phyloP scores from a whole-genome alignment of 1,140 invertebrate species.

The Leptestheria dahalacensis region DNA sequence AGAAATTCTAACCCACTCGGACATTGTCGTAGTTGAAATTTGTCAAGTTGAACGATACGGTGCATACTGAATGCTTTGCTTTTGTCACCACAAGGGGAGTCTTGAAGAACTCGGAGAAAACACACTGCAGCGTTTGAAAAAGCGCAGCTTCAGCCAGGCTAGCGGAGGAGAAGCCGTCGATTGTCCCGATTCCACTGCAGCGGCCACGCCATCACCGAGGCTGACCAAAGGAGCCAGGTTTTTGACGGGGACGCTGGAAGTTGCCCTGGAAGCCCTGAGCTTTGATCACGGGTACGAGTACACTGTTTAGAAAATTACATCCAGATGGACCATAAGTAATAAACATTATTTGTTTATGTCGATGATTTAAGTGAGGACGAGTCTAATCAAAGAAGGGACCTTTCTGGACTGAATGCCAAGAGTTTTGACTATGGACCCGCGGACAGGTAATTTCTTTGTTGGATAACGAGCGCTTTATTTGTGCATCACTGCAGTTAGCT shows the following conservation, averaged over 20 bases:
- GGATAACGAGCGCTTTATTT: too few relatives aligned
- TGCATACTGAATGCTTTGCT: conserved; percentile 5
- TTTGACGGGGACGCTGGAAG: conserved; percentile 15
- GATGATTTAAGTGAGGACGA: too few relatives aligned
- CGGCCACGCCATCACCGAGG: conserved; percentile 1
- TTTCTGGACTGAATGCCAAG: too few relatives aligned
- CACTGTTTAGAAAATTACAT: too few relatives aligned
- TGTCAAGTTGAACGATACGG: background rate
- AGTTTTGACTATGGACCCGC: too few relatives aligned
- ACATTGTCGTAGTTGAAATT: too few relatives aligned
- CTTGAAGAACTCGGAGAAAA: conserved; percentile 23
- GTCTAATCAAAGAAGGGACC: too few relatives aligned
- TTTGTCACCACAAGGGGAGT: conserved; percentile 17
- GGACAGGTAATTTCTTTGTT: too few relatives aligned
- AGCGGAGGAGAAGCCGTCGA: background rate
- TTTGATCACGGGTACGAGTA: conserved; percentile 23
- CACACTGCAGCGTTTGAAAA: conserved; percentile 21
- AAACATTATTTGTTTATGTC: too few relatives aligned
- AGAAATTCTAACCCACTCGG: too few relatives aligned
- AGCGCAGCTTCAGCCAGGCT: conserved; percentile 10
- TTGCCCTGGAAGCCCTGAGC: conserved; percentile 22
- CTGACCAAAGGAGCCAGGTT: background rate
- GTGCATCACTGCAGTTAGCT: too few relatives aligned
- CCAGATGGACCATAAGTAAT: too few relatives aligned
- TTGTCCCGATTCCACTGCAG: background rate